A percentile compares a stretch with the other conserved stretches of the same genome.
Evolutionary conservation across 2,888 invertebrate genomes (phyloP).

Genomic region (Acanthoscelides obtectus): DNA sequence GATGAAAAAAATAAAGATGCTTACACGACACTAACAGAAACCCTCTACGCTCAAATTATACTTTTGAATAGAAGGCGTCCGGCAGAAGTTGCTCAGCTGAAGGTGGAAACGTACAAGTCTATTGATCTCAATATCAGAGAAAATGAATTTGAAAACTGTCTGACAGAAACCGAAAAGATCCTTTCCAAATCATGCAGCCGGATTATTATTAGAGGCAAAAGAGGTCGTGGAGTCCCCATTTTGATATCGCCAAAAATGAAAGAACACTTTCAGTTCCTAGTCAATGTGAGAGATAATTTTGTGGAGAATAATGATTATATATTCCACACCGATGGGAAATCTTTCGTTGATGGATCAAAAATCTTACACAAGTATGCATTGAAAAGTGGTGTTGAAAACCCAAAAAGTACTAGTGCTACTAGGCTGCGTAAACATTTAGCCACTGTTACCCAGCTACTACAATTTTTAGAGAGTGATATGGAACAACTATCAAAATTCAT

Average conservation of each 20-base stretch:
- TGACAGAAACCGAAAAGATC: slow-evolving; percentile 23
- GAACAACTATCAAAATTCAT: slow-evolving; percentile 20
- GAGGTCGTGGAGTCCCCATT: slow-evolving; percentile 19
- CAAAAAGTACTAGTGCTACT: slow-evolving; percentile 15
- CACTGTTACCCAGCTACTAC: slow-evolving; percentile 14
- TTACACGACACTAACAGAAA: slow-evolving; percentile 19
- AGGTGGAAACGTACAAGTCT: slow-evolving; percentile 14
- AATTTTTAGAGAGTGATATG: slow-evolving; percentile 17
- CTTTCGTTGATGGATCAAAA: slow-evolving; percentile 22
- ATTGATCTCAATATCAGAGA: slow-evolving; percentile 8
- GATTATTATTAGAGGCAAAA: slow-evolving; percentile 20
- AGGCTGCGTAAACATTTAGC: slow-evolving; percentile 21
- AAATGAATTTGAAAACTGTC: slow-evolving; percentile 16
- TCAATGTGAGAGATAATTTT: slow-evolving; percentile 17
- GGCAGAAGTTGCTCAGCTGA: slow-evolving; percentile 21
- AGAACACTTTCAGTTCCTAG: slow-evolving; percentile 18
- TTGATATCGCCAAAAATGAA: slow-evolving; percentile 19
- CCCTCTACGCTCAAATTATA: slow-evolving; percentile 22
- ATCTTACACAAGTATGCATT: slow-evolving; percentile 18
- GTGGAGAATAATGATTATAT: slow-evolving; percentile 7
- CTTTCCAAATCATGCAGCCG: slow-evolving; percentile 16
- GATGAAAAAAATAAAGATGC: slow-evolving; percentile 10
- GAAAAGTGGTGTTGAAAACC: slow-evolving; percentile 13
- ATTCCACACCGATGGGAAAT: slow-evolving; percentile 15
- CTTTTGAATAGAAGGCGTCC: slow-evolving; percentile 21